phyloP scores from a whole-genome alignment of 2,797 vertebrate species.

The Adelosebastes latens region DNA sequence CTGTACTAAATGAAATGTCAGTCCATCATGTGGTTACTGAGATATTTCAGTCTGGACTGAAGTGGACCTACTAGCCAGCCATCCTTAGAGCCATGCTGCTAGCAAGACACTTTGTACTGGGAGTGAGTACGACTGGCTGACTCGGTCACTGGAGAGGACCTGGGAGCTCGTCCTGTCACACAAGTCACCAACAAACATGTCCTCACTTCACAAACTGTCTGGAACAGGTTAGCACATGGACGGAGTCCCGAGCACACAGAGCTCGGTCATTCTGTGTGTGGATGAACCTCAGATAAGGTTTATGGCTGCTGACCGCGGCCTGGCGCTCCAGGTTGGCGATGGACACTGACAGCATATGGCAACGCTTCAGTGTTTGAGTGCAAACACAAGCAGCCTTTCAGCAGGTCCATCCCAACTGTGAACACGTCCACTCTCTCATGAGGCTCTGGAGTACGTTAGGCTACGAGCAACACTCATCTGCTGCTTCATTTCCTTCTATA shows the following conservation, averaged over 20 bases:
- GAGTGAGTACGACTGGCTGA: not conserved
- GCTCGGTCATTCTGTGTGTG: not conserved
- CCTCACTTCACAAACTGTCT: not conserved
- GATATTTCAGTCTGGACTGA: not conserved
- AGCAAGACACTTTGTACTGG: not conserved
- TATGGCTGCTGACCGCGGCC: not conserved
- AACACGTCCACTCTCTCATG: not conserved
- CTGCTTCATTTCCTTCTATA: conserved; percentile 34
- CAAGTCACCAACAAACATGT: not conserved
- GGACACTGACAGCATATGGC: conserved; percentile 29
- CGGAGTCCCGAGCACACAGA: not conserved
- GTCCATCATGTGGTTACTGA: not conserved
- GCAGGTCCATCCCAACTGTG: conserved; percentile 22
- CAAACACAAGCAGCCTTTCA: conserved; percentile 35
- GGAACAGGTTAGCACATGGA: not conserved
- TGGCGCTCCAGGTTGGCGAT: conserved; percentile 5
- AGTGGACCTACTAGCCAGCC: not conserved
- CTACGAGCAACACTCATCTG: conserved; percentile 26
- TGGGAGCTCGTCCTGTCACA: not conserved
- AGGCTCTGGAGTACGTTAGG: conserved; percentile 22
- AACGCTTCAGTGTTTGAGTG: conserved; percentile 11
- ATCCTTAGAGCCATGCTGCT: not conserved
- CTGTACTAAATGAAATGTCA: not conserved
- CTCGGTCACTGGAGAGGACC: not conserved
- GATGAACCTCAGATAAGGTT: conserved; percentile 14